Evolutionary conservation across 2,888 invertebrate genomes (phyloP).

Genomic region (Lepidochrysops patricia): DNA sequence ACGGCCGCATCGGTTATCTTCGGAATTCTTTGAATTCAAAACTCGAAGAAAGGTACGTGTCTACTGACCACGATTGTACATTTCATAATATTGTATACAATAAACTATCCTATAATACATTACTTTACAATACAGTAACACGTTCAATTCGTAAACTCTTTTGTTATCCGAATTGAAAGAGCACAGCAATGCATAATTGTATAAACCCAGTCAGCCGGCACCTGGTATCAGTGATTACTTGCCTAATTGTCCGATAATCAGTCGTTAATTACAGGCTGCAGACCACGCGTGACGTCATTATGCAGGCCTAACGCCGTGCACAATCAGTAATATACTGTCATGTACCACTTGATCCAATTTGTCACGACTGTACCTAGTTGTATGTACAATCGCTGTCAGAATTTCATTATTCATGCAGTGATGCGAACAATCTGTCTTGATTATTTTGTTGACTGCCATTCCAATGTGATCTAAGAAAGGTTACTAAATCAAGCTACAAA

Average conservation of each 20-base stretch:
- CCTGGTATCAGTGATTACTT: constrained; percentile 45
- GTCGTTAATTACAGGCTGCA: constrained; percentile 44
- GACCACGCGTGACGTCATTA: constrained; percentile 44
- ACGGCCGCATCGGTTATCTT: too few relatives aligned
- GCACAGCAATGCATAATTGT: constrained; percentile 16
- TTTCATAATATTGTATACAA: too few relatives aligned
- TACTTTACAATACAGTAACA: too few relatives aligned
- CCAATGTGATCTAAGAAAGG: background rate
- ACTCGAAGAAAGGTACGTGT: too few relatives aligned
- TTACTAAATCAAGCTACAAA: too few relatives aligned
- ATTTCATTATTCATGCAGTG: background rate
- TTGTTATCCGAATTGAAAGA: background rate
- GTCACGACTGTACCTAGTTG: constrained; percentile 25
- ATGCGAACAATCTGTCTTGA: background rate
- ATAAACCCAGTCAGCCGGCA: constrained; percentile 27
- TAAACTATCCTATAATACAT: too few relatives aligned
- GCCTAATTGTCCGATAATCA: constrained; percentile 58
- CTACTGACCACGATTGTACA: too few relatives aligned
- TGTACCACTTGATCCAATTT: constrained; percentile 41
- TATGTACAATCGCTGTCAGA: constrained; percentile 1
- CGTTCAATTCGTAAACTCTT: background rate
- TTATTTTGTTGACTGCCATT: background rate
- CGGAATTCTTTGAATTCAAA: too few relatives aligned
- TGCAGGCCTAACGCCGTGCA: constrained; percentile 26
- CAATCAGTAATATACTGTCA: constrained; percentile 38